Percentiles rank a stretch among this genome's conserved stretches.
phyloP scores from a whole-genome alignment of 2,797 vertebrate species.

The Pelodytes ibericus region DNA sequence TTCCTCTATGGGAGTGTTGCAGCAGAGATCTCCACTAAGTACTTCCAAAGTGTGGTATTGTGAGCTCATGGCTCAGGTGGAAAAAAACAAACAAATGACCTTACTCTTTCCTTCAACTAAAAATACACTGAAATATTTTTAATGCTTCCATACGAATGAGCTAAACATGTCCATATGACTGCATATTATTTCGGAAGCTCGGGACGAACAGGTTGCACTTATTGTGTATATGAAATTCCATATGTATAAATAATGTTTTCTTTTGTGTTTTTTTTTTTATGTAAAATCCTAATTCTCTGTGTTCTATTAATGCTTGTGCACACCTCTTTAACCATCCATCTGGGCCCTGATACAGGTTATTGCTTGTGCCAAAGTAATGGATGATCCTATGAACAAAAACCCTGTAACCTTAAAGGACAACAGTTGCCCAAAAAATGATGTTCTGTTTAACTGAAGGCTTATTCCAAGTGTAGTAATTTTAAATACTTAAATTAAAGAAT shows the following conservation, averaged over 20 bases:
- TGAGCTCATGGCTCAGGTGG: slow-evolving; percentile 40
- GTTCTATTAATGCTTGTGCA: too few species aligned
- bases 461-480: too few species aligned
- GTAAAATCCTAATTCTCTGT: not conserved
- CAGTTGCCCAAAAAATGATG: too few species aligned
- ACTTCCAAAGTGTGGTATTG: slow-evolving; percentile 35
- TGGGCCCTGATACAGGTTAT: too few species aligned
- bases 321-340: too few species aligned
- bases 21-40: slow-evolving; percentile 47
- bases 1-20: slow-evolving; percentile 56
- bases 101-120: slow-evolving; percentile 21
- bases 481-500: too few species aligned
- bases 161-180: slow-evolving; percentile 32
- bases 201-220: not conserved
- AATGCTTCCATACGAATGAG: slow-evolving; percentile 25
- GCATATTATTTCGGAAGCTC: not conserved
- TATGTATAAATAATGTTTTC: too few species aligned
- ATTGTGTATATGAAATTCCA: not conserved
- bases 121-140: slow-evolving; percentile 36
- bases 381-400: too few species aligned
- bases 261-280: not conserved
- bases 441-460: too few species aligned
- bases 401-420: too few species aligned
- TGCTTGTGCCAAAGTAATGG: too few species aligned
- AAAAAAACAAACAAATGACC: slow-evolving; percentile 34